phyloP scores from a whole-genome alignment of 2,888 invertebrate genomes.

The Xylocampa areola region DNA sequence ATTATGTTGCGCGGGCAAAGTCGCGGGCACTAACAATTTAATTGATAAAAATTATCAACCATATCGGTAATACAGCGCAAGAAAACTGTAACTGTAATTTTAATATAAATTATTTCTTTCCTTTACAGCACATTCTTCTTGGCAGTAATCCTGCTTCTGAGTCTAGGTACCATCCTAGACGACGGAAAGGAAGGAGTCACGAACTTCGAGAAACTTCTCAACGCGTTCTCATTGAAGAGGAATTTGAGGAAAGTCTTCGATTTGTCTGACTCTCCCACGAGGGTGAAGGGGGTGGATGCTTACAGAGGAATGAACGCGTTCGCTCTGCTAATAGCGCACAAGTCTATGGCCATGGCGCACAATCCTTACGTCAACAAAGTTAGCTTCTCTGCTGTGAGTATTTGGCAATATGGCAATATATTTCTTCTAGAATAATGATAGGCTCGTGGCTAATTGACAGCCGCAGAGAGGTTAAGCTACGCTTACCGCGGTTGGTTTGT shows the following conservation, averaged over 20 bases:
- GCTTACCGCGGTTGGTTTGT: too few relatives aligned
- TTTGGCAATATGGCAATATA: too few relatives aligned
- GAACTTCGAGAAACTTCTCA: conserved; percentile 85
- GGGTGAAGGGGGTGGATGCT: conserved; percentile 87
- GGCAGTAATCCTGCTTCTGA: conserved; percentile 76
- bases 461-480: too few relatives aligned
- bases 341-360: conserved; percentile 90
- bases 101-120: conserved; percentile 6
- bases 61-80: too few relatives aligned
- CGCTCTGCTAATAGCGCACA: conserved; percentile 88
- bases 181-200: conserved; percentile 82
- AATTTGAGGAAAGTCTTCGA: conserved; percentile 84
- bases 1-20: too few relatives aligned
- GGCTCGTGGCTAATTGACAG: too few relatives aligned
- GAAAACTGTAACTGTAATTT: too few relatives aligned
- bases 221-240: conserved; percentile 86
- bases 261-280: conserved; percentile 75
- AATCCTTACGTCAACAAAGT: conserved; percentile 90
- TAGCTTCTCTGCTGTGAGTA: conserved; percentile 86
- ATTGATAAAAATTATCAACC: too few relatives aligned
- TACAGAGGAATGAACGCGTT: conserved; percentile 88
- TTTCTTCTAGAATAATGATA: too few relatives aligned
- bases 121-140: conserved; percentile 84
- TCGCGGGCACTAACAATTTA: too few relatives aligned
- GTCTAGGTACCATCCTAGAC: conserved; percentile 82